Base-by-base conservation (phyloP, 1,140 invertebrate genomes). In the Camponotus pennsylvanicus region DNA sequence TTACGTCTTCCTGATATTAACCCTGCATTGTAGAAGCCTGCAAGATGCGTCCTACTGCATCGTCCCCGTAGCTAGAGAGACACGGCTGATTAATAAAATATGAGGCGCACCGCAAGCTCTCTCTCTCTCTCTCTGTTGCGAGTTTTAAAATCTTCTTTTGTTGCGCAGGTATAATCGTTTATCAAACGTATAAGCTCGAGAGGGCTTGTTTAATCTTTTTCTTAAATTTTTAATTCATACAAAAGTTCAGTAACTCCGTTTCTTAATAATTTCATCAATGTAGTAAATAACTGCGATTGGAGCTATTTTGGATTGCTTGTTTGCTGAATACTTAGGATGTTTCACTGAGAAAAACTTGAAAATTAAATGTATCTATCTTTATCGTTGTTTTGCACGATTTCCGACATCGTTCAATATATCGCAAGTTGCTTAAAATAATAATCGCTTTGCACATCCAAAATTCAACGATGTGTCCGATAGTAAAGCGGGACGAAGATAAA, bases 1-100 rank as follows among this genome's bases (percentile, higher is more conserved):
- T 70, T 80, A 70, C 64, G 78, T 80, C 78, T 80, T 80, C 64
- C 78, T 70, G 66, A 83, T 83, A 83, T 83, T 83, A 83, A 83
- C 55, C 69, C 79, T 83, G 52, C 79, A 83, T 83, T 83, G 79
- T 75, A 83, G 34, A 40, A 83, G 55, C 27, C 32, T 8, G 55
- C 67, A 83, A 83, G 73, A 61, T 83, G 40, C 69, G 13, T 32
- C 52, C 11, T 45, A 18, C 52, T 59, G 61, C 69, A 42, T 34
- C 27, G 40, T 83, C 55, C 13, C 55, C 32, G n/a, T 18, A 52
- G 55, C 77, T 27, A 27, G 18, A 59, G 34, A 79, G 57, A 85
- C 7, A 42, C 49, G 55, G 13, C 42, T 55, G 77, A 86, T 83
- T 83, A 83, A 83, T 83, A 83, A 83, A 83, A 83, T 83, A 83